These are phyloP conservation scores for Sarcophaga subvicina DNA, from an alignment of 2,888 invertebrate genomes.

Conservation along the genomic window DNA sequence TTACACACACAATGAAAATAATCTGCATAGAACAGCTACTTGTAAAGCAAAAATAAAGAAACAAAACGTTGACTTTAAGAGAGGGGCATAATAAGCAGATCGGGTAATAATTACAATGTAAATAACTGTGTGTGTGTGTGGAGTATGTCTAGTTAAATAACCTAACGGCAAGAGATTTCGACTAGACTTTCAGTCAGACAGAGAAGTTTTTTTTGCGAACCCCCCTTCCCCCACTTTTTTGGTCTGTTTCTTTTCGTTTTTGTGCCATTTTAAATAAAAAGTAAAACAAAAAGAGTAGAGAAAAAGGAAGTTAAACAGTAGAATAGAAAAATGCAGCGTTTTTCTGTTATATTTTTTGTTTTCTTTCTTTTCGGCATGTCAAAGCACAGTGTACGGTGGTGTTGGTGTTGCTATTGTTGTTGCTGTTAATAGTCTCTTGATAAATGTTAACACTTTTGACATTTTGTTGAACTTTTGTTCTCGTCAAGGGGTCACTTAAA, in stretches of 20 bases:
- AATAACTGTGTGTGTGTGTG: neutral
- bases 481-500: constrained; percentile 29
- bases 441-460: constrained; percentile 39
- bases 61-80: neutral
- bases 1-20: neutral
- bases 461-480: constrained; percentile 53
- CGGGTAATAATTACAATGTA: constrained; percentile 27
- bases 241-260: neutral
- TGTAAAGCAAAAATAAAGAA: neutral
- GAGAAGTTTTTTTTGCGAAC: constrained; percentile 21
- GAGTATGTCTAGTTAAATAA: constrained; percentile 19
- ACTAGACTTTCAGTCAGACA: constrained; percentile 63
- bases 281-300: neutral
- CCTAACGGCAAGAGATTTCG: constrained; percentile 41
- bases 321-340: neutral
- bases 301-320: too few species aligned
- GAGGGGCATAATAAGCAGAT: neutral
- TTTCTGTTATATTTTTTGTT: neutral
- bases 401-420: neutral
- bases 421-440: neutral
- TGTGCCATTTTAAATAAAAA: neutral
- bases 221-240: neutral
- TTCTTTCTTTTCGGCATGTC: neutral
- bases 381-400: too few species aligned
- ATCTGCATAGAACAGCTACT: neutral